Evolutionary conservation across 2,888 invertebrate species (phyloP).

Genomic region (Baronia brevicornis): DNA sequence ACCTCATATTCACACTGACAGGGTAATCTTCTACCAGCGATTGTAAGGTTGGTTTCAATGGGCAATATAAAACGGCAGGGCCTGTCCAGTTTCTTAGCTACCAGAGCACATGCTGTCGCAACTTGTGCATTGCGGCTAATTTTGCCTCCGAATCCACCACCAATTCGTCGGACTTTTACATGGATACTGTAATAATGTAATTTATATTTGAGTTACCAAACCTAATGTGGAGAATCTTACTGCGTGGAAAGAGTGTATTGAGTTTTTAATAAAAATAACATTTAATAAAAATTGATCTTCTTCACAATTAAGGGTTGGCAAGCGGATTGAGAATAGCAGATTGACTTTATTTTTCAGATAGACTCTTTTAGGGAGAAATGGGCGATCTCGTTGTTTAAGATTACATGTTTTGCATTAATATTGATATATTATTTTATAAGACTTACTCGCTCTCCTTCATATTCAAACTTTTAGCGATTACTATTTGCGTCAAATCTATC

Average conservation of each 20-base stretch:
- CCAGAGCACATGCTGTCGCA: slow-evolving; percentile 78
- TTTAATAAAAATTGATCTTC: no score
- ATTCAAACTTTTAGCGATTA: slow-evolving; percentile 71
- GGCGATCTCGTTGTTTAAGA: no score
- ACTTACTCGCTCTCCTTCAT: slow-evolving; percentile 76
- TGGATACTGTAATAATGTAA: slow-evolving; percentile 69
- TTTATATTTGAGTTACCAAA: no score
- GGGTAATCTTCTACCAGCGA: slow-evolving; percentile 72
- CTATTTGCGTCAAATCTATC: slow-evolving; percentile 77
- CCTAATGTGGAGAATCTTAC: no score
- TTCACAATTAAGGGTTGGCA: no score
- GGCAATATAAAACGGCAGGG: slow-evolving; percentile 78
- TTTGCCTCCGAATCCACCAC: slow-evolving; percentile 80
- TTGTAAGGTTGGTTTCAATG: slow-evolving; percentile 77
- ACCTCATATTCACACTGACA: slow-evolving; percentile 76
- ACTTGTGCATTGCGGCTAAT: slow-evolving; percentile 74
- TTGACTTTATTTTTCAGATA: no score
- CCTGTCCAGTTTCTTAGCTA: slow-evolving; percentile 67
- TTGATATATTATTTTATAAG: neutral
- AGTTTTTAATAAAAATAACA: no score
- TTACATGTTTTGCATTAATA: no score
- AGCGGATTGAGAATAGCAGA: no score
- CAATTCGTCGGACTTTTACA: slow-evolving; percentile 76
- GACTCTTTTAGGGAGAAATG: no score
- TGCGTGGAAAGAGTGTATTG: no score